phyloP scores from a whole-genome alignment of 2,113 vertebrate genomes.

The Corythaixoides concolor region DNA sequence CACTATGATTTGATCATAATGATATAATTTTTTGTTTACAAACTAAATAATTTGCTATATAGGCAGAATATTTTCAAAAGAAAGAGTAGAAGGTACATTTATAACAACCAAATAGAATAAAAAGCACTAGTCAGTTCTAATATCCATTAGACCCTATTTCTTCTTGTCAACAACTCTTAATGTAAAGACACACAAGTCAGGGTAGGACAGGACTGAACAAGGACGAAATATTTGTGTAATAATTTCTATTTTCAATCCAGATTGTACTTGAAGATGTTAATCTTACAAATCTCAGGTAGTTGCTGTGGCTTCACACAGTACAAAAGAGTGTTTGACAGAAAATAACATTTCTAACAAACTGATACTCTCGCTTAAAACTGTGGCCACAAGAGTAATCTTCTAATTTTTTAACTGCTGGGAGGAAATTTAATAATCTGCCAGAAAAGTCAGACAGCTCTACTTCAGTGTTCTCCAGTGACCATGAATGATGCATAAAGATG shows the following conservation, averaged over 20 bases:
- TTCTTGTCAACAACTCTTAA: background rate
- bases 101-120: background rate
- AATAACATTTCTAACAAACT: background rate
- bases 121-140: background rate
- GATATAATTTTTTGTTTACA: conserved; percentile 49
- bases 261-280: background rate
- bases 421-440: background rate
- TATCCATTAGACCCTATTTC: conserved; percentile 12
- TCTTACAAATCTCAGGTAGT: background rate
- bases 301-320: background rate
- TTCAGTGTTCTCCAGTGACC: background rate
- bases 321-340: accelerated
- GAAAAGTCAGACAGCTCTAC: background rate
- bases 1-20: conserved; percentile 29
- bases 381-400: background rate
- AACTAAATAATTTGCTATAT: conserved; percentile 13
- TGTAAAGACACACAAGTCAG: background rate
- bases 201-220: background rate
- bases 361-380: background rate
- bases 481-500: background rate
- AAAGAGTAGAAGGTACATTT: conserved; percentile 42
- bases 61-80: conserved; percentile 39
- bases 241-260: background rate
- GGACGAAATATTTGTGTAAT: background rate
- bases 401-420: background rate